phyloP scores from a whole-genome alignment of 2,888 invertebrate species.

The Rhagium mordax region DNA sequence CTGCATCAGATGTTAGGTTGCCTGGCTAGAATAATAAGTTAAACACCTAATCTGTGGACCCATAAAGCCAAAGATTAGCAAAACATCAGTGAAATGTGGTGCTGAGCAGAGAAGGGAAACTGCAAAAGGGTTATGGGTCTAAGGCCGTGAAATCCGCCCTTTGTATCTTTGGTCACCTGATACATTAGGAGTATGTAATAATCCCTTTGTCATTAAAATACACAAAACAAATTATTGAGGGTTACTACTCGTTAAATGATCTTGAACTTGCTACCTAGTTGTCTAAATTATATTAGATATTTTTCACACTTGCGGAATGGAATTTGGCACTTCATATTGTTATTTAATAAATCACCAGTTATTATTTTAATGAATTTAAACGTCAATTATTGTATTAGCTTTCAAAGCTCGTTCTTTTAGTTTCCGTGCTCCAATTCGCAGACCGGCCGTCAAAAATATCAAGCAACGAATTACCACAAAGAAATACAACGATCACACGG shows the following conservation, averaged over 20 bases:
- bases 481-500: too few relatives aligned
- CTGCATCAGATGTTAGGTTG: slow-evolving; percentile 47
- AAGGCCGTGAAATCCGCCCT: slow-evolving; percentile 56
- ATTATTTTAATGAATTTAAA: too few relatives aligned
- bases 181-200: slow-evolving; percentile 55
- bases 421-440: too few relatives aligned
- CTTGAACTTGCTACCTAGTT: slow-evolving; percentile 2
- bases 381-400: too few relatives aligned
- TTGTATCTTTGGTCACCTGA: slow-evolving; percentile 56
- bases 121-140: slow-evolving; percentile 47
- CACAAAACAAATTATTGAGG: slow-evolving; percentile 54
- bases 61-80: slow-evolving; percentile 58
- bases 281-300: slow-evolving; percentile 15
- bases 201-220: slow-evolving; percentile 57
- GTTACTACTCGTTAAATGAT: slow-evolving; percentile 46
- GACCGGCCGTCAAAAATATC: too few relatives aligned
- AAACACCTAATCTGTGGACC: slow-evolving; percentile 56
- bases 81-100: slow-evolving; percentile 52
- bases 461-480: too few relatives aligned
- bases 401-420: too few relatives aligned
- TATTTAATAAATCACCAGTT: too few relatives aligned
- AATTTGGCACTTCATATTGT: too few relatives aligned
- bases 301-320: too few relatives aligned
- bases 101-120: slow-evolving; percentile 38
- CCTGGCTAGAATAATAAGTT: slow-evolving; percentile 54